Percentiles rank a stretch among this genome's conserved stretches.
phyloP scores from a whole-genome alignment of 2,888 invertebrate genomes.

The Pteria penguin region DNA sequence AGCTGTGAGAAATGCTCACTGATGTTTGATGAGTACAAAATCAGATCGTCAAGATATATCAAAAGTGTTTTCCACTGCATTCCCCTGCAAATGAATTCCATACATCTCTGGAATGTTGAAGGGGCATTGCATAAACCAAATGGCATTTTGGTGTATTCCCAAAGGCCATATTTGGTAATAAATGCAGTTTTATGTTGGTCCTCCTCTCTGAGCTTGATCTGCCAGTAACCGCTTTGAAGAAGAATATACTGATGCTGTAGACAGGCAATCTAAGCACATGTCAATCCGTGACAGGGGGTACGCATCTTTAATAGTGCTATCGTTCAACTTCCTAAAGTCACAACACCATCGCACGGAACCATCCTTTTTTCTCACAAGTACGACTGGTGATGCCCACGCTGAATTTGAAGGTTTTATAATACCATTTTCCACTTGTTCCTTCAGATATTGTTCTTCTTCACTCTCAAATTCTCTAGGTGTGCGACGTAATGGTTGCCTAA shows the following conservation, averaged over 20 bases:
- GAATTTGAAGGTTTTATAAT: too few relatives aligned
- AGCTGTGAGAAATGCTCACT: constrained; percentile 41
- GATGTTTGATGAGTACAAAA: constrained; percentile 14
- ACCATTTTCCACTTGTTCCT: too few relatives aligned
- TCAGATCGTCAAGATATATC: constrained; percentile 43
- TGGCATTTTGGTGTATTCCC: constrained; percentile 38
- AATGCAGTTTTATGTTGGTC: constrained; percentile 33
- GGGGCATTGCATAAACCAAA: constrained; percentile 30
- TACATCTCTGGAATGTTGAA: constrained; percentile 31
- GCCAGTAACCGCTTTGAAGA: constrained; percentile 42
- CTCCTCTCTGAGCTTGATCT: constrained; percentile 24
- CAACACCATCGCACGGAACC: too few relatives aligned
- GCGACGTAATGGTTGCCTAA: too few relatives aligned
- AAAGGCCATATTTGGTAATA: constrained; percentile 36
- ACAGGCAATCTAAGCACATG: constrained; percentile 33
- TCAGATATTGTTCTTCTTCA: too few relatives aligned
- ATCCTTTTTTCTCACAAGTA: too few relatives aligned
- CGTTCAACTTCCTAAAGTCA: too few relatives aligned
- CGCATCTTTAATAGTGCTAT: too few relatives aligned
- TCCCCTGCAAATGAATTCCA: constrained; percentile 33
- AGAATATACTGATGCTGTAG: constrained; percentile 25
- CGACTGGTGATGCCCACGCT: too few relatives aligned
- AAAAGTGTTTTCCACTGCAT: constrained; percentile 39
- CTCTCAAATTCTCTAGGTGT: too few relatives aligned
- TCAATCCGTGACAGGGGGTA: constrained; percentile 41